Base-by-base conservation (phyloP, 2,113 vertebrate genomes). In the Ahaetulla prasina region DNA sequence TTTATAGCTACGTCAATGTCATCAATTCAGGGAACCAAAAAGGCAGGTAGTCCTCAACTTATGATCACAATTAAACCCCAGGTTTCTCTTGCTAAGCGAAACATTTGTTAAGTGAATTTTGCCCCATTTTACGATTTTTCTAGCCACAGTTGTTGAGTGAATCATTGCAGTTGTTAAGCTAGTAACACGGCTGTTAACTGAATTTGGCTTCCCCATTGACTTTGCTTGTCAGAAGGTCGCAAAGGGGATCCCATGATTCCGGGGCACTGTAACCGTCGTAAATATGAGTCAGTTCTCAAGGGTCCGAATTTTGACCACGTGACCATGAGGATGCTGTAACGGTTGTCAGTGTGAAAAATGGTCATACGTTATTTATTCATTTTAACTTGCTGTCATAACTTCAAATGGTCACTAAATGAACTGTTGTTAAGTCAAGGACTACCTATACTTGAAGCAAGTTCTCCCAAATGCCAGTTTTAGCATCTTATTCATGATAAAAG, bases 101-200 rank as follows among this genome's bases (percentile, higher is more conserved):
- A n/a, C 0, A n/a, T 1, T 68, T n/a, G 11, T 68, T 68, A n/a
- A n/a, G 60, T 14, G 11, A n/a, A 4, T 2, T n/a, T 5, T 5
- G 4, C 27, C 60, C 27, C 30, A 63, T n/a, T n/a, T 30, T 68
- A 16, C 2, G 4, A 68, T 2, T 0, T 14, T 68, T 68, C 12
- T 30, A 1, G 27, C 57, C 9, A 63, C 27, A 63, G 3, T 63
- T 63, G 57, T 30, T 68, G n/a, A 68, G n/a, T n/a, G n/a, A n/a
- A n/a, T n/a, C n/a, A n/a, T n/a, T n/a, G n/a, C n/a, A n/a, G 60
- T 63, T n/a, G 60, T 14, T 63, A 63, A 30, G 27, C 30, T 60
- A 60, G 25, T 3, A 30, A 60, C 25, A 27, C 1, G 57, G 57
- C 30, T 60, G 25, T 60, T 60, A 12, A 30, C 25, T 30, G 9